A percentile compares a stretch with the other conserved stretches of the same genome.
Conservation (phyloP, 2,797 vertebrate genomes). For the Sylvilagus floridanus region DNA sequence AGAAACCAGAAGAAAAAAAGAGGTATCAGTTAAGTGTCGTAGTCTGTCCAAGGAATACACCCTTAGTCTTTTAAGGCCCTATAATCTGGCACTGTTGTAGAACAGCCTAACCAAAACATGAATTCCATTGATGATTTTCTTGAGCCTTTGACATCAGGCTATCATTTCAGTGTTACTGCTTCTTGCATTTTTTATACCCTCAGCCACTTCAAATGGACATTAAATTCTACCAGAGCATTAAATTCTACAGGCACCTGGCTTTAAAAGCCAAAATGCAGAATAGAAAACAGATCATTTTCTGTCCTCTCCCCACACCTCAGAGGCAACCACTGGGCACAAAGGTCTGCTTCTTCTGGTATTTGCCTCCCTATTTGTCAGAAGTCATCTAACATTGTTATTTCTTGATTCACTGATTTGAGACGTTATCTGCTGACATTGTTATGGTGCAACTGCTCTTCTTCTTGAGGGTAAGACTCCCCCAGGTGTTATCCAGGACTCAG, state of each 20-base stretch:
- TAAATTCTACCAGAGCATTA: constrained; percentile 1
- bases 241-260: not conserved
- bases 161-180: not conserved
- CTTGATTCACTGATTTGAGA: not conserved
- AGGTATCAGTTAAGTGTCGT: not conserved
- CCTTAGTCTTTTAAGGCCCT: not conserved
- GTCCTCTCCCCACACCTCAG: not conserved
- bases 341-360: not conserved
- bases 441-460: not conserved
- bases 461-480: not conserved
- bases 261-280: not conserved
- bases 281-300: not conserved
- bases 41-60: not conserved
- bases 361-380: not conserved
- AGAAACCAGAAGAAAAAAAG: not conserved
- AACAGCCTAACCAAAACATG: not conserved
- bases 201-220: not conserved
- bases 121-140: not conserved
- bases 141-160: not conserved
- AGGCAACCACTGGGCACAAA: not conserved
- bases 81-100: not conserved
- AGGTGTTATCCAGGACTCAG: not conserved
- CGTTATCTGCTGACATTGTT: not conserved
- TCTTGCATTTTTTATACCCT: not conserved
- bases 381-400: not conserved